These are phyloP conservation scores for Acanthurus leucopareius DNA, from an alignment of 2,797 vertebrate species.

Conservation along the genomic window DNA sequence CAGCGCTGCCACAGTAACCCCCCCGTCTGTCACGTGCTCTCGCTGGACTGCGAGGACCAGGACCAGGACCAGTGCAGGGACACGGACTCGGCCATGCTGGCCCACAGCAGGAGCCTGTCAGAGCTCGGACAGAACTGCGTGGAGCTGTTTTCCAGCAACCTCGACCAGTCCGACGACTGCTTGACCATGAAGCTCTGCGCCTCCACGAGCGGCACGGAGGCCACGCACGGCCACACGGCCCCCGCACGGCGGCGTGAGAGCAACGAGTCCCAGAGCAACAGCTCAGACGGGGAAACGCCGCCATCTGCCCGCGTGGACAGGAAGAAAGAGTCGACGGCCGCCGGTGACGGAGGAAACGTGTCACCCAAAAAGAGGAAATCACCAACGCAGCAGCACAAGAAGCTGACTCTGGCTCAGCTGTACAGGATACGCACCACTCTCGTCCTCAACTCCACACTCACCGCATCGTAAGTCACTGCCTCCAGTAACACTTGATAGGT, in stretches of 20 bases:
- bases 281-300: constrained; percentile 64
- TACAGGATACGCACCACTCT: constrained; percentile 94
- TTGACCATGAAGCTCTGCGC: constrained; percentile 60
- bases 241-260: neutral
- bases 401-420: constrained; percentile 88
- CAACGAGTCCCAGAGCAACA: constrained; percentile 52
- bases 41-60: neutral
- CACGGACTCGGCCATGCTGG: constrained; percentile 33
- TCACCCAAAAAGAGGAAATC: constrained; percentile 67
- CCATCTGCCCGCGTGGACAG: constrained; percentile 34
- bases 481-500: neutral
- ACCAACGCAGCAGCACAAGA: constrained; percentile 84
- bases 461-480: constrained; percentile 91
- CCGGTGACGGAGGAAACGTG: constrained; percentile 20
- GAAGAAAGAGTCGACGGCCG: neutral
- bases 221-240: constrained; percentile 6
- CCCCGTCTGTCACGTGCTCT: neutral
- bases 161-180: constrained; percentile 46
- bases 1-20: constrained; percentile 74
- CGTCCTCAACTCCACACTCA: constrained; percentile 97
- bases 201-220: constrained; percentile 66
- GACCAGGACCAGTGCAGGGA: constrained; percentile 11
- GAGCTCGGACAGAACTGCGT: constrained; percentile 80
- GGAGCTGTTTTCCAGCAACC: constrained; percentile 38
- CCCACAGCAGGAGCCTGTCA: constrained; percentile 89